Evolutionary conservation across 2,888 invertebrate species (phyloP), one percentile per base, ranked within the genome.

Genomic region (Flexamia atlantica): DNA sequence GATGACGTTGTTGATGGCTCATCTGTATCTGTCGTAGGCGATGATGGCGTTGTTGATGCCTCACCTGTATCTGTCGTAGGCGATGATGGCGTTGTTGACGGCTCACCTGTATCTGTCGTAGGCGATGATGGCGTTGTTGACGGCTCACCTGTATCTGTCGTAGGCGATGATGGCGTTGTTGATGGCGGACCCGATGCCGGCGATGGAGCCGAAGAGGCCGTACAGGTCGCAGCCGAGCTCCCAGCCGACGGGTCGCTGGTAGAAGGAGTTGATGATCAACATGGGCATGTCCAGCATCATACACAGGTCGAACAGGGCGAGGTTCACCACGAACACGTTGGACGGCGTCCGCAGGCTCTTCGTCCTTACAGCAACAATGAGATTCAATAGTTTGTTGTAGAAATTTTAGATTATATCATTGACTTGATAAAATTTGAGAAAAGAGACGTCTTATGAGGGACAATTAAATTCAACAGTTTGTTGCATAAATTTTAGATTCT

Each of bases 101-200:
- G 93, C 91, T 0, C 95, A 96, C 0, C 94, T 96, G 80, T 97
- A 96, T 20, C 97, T 97, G 17, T 95, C 94, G 86, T 96, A 92
- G 0, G 97, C 92, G 0, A 97, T 97, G 89, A 96, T 92, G 68
- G 95, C 90, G 0, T 92, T 94, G 88, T 95, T n/a, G n/a, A n/a
- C n/a, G n/a, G n/a, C 14, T 17, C 23, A 94, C 92, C 89, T 91
- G 89, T 92, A 92, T 92, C 97, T 93, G 90, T 97, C 97, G 88
- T 95, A 97, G n/a, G 97, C 96, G 85, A 97, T 97, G 84, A 95
- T 95, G 7, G 96, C 95, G 88, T 97, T 97, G 0, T 96, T 96
- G 90, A 95, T 94, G 0, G 93, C 91, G 0, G 95, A 96, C 0
- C 94, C 96, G 80, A 97, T 96, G 23, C 97, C 97, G 17, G 95